These are phyloP conservation scores for Pelodytes ibericus DNA, from an alignment of 2,797 vertebrate species.

Conservation along the genomic window DNA sequence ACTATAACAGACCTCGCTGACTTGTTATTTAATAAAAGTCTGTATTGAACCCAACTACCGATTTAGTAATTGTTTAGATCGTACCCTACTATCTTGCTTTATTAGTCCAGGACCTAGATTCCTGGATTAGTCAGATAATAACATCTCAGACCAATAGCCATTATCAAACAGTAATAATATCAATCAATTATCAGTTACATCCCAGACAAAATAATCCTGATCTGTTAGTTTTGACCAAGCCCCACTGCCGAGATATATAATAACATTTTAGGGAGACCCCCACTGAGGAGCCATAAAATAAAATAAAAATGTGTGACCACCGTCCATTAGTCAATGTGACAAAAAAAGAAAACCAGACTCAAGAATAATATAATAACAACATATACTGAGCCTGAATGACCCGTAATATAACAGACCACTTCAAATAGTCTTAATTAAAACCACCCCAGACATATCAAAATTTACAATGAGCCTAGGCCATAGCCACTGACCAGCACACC, in stretches of 20 bases:
- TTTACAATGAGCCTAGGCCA: background rate
- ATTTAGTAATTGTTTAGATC: background rate
- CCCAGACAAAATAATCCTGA: too few relatives aligned
- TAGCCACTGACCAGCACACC: background rate
- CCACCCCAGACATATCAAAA: background rate
- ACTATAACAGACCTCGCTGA: background rate
- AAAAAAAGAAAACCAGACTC: too few relatives aligned
- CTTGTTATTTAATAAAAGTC: background rate
- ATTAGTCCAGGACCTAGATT: background rate
- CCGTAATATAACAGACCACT: background rate
- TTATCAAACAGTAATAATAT: too few relatives aligned
- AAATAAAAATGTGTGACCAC: too few relatives aligned
- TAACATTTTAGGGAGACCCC: too few relatives aligned
- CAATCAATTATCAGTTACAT: too few relatives aligned
- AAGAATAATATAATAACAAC: conserved; percentile 3
- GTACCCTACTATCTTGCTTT: background rate
- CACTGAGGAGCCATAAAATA: too few relatives aligned
- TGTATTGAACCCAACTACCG: background rate
- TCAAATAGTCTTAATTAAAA: background rate
- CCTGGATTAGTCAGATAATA: background rate
- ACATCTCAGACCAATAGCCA: too few relatives aligned
- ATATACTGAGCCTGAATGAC: background rate
- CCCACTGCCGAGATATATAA: too few relatives aligned
- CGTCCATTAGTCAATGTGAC: too few relatives aligned
- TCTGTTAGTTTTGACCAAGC: too few relatives aligned